Evolutionary conservation across 2,113 vertebrate species (phyloP), one percentile per base, ranked within the genome.

Genomic region (Cryptomyrus ogoouensis): DNA sequence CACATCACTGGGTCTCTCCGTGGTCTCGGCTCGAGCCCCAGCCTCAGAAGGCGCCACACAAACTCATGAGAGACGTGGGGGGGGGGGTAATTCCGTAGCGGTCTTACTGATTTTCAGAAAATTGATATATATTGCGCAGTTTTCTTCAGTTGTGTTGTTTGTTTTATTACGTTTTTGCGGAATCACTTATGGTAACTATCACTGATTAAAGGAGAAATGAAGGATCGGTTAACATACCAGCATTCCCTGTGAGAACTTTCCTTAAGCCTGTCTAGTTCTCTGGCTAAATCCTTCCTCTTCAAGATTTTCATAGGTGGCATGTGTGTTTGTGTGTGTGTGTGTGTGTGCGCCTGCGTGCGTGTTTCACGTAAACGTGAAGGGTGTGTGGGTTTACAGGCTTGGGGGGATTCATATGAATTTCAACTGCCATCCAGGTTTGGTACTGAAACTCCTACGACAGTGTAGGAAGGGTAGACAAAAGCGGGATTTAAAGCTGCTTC

Each of bases 221-320:
- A 96, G 95, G 94, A 95, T 94, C 92, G 93, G 94, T 93, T 94
- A 92, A 92, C 93, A 92, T 93, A 95, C 93, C 94, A 93, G 93
- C 56, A 88, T 56, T 89, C 90, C 94, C 93, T 93, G 84, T 80
- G 86, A 83, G 89, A 93, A 91, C 93, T 94, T 94, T 93, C 90
- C 91, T 93, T 92, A 93, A 50, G 44, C 83, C 83, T 10, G n/a
- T 86, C n/a, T 91, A 88, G 91, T 92, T 92, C 92, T 92, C 87
- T 91, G 94, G 94, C 88, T 88, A 42, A 44, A 47, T 47, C 94
- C 93, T 90, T 93, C 89, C 91, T 92, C 3, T 15, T 47, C 89
- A 94, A 90, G 74, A 91, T 93, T 92, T 88, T 80, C 35, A 80
- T 93, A 70, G 88, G 44, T 93, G 92, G 93, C 19, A 13, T 56